A percentile compares a stretch with the other conserved stretches of the same genome.
phyloP scores from a whole-genome alignment of 2,888 invertebrate genomes.

The Phania funesta region DNA sequence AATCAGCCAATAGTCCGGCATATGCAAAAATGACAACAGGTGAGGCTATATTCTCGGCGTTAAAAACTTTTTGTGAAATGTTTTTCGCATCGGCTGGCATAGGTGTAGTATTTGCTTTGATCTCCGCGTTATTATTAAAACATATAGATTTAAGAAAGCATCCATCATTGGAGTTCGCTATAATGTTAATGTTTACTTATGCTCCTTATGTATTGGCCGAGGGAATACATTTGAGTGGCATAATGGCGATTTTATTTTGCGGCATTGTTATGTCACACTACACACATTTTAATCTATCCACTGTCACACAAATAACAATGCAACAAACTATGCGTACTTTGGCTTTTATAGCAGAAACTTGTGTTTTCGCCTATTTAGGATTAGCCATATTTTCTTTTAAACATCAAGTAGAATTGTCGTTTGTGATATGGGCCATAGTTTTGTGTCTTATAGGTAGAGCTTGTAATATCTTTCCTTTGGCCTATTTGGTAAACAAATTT shows the following conservation, averaged over 20 bases:
- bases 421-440: slow-evolving; percentile 96
- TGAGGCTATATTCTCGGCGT: slow-evolving; percentile 92
- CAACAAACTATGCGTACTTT: slow-evolving; percentile 98
- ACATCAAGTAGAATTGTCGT: slow-evolving; percentile 93
- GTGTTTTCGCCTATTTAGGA: slow-evolving; percentile 98
- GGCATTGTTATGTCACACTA: slow-evolving; percentile 99
- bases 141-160: slow-evolving; percentile 98
- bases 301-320: slow-evolving; percentile 99
- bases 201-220: slow-evolving; percentile 99
- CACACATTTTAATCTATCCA: slow-evolving; percentile 98
- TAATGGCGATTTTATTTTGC: slow-evolving; percentile 99
- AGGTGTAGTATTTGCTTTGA: slow-evolving; percentile 95
- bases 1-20: slow-evolving; percentile 85
- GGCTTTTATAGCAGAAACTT: slow-evolving; percentile 98
- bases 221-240: slow-evolving; percentile 96
- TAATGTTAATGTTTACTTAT: slow-evolving; percentile 99
- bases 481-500: slow-evolving; percentile 95
- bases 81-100: slow-evolving; percentile 99
- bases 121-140: slow-evolving; percentile 95
- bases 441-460: slow-evolving; percentile 96
- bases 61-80: slow-evolving; percentile 96
- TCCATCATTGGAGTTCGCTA: slow-evolving; percentile 98
- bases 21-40: slow-evolving; percentile 84
- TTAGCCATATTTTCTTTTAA: slow-evolving; percentile 90
- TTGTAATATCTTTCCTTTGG: slow-evolving; percentile 97